Evolutionary conservation across 2,113 vertebrate genomes (phyloP).

Genomic region (Gavialis gangeticus): DNA sequence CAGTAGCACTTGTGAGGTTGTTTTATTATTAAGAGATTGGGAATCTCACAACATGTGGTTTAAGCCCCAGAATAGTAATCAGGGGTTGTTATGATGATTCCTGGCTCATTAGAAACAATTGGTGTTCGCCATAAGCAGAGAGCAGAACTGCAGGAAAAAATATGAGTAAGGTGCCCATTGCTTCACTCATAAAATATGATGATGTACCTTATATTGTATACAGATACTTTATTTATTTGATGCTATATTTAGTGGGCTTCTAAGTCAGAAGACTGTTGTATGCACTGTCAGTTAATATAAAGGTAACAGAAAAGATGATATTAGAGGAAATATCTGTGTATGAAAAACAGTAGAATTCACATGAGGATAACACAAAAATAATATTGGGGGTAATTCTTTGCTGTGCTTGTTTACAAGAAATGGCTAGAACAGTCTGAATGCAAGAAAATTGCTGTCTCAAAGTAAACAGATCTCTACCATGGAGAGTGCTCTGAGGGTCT

Average conservation of each 20-base stretch:
- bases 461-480: not conserved
- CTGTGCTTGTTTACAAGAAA: not conserved
- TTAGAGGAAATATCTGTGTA: not conserved
- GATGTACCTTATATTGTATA: not conserved
- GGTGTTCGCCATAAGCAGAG: not conserved
- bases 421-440: not conserved
- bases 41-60: too few relatives aligned
- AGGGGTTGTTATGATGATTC: too few relatives aligned
- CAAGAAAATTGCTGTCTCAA: slow-evolving; percentile 5
- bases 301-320: not conserved
- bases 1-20: too few relatives aligned
- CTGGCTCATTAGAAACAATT: not conserved
- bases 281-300: not conserved
- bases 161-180: not conserved
- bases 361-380: not conserved
- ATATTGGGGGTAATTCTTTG: not conserved
- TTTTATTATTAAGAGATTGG: too few relatives aligned
- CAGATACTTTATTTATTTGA: not conserved
- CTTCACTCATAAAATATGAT: not conserved
- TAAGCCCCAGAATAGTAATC: too few relatives aligned
- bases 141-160: not conserved
- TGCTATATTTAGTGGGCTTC: not conserved
- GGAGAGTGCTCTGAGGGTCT: not conserved
- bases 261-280: not conserved
- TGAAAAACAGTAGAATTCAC: not conserved